Evolutionary conservation across 1,140 invertebrate species (phyloP).

Genomic region (Drosophila insularis): DNA sequence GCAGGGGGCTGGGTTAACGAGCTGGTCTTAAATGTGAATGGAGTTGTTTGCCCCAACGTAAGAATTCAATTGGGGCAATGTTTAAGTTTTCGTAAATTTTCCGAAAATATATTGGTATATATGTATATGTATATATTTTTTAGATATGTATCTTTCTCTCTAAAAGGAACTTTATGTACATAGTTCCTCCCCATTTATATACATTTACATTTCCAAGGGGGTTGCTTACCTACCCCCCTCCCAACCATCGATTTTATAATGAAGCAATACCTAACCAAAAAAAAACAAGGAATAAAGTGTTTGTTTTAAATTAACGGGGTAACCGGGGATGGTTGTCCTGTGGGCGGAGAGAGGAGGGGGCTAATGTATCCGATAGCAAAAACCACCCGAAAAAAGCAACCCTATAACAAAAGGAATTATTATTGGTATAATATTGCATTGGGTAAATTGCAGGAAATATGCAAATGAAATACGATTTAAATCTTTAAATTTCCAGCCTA

Average conservation of each 20-base stretch:
- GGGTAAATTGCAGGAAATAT: conserved; percentile 27
- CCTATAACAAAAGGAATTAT: conserved; percentile 40
- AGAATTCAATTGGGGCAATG: conserved; percentile 33
- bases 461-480: not conserved
- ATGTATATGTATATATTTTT: too few relatives aligned
- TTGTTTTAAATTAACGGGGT: conserved; percentile 34
- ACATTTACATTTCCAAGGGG: conserved; percentile 10
- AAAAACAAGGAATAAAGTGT: conserved; percentile 25
- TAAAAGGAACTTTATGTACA: not conserved
- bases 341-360: not conserved
- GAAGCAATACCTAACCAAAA: conserved; percentile 59
- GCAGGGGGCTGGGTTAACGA: not conserved
- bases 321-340: not conserved
- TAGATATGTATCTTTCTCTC: conserved; percentile 1
- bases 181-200: conserved; percentile 16
- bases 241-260: conserved; percentile 67
- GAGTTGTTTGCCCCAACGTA: conserved; percentile 15
- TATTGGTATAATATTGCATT: conserved; percentile 43
- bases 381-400: conserved; percentile 57
- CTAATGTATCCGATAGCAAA: conserved; percentile 35
- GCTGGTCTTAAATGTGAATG: conserved; percentile 10
- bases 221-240: conserved; percentile 33
- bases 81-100: conserved; percentile 38
- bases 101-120: conserved; percentile 10
- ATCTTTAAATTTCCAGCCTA: too few relatives aligned